phyloP scores from a whole-genome alignment of 2,113 vertebrate species.

The Hystrix brachyura region DNA sequence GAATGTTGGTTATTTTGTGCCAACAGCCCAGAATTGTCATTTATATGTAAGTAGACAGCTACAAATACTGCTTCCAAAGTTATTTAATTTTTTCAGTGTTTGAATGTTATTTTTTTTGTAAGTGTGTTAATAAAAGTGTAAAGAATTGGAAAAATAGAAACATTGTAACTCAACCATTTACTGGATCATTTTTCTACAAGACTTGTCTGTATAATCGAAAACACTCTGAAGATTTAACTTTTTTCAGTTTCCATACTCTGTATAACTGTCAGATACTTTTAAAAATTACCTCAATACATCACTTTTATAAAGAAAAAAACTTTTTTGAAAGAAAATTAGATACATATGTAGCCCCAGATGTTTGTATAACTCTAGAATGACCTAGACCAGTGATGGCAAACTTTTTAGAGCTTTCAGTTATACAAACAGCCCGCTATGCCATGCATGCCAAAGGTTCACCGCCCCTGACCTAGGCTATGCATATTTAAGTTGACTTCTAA shows the following conservation, averaged over 20 bases:
- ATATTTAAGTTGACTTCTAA: constrained; percentile 20
- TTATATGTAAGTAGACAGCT: constrained; percentile 92
- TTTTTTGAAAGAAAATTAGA: constrained; percentile 60
- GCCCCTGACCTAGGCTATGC: constrained; percentile 69
- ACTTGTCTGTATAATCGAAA: constrained; percentile 77
- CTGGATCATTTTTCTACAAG: constrained; percentile 85
- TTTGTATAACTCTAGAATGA: constrained; percentile 75
- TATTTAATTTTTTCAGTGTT: constrained; percentile 92
- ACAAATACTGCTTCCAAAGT: constrained; percentile 90
- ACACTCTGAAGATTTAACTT: constrained; percentile 73
- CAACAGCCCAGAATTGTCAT: constrained; percentile 92
- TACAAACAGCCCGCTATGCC: neutral
- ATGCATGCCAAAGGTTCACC: neutral
- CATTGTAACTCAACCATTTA: constrained; percentile 90
- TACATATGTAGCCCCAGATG: constrained; percentile 52
- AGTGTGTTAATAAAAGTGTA: constrained; percentile 90
- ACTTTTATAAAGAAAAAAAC: constrained; percentile 60
- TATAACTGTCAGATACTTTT: constrained; percentile 80
- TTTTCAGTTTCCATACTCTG: constrained; percentile 81
- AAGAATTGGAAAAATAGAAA: constrained; percentile 90
- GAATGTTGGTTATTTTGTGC: constrained; percentile 94
- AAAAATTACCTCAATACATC: constrained; percentile 69
- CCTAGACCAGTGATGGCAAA: neutral
- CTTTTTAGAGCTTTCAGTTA: neutral
- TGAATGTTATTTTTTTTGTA: constrained; percentile 91